These are phyloP conservation scores for Gymnocypris eckloni DNA, from an alignment of 2,797 vertebrate species.

Conservation along the genomic window DNA sequence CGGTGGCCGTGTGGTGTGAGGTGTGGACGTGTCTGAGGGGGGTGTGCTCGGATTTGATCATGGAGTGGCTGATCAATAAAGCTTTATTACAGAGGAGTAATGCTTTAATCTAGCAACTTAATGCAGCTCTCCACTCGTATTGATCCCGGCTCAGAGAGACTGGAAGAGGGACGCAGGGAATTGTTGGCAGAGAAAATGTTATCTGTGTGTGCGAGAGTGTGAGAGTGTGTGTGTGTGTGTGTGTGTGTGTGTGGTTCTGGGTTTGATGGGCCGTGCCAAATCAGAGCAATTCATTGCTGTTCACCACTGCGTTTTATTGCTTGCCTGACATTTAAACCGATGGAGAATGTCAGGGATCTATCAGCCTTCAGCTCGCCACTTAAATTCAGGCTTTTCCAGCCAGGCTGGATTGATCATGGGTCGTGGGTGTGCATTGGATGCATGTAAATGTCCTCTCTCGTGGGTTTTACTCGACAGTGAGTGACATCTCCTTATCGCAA, in stretches of 20 bases:
- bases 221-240: too few relatives aligned
- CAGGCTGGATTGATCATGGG: slow-evolving; percentile 20
- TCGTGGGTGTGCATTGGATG: slow-evolving; percentile 38
- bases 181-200: slow-evolving; percentile 47
- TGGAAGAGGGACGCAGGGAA: slow-evolving; percentile 16
- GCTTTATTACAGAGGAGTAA: slow-evolving; percentile 79
- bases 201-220: slow-evolving; percentile 25
- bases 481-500: slow-evolving; percentile 29
- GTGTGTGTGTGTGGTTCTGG: slow-evolving; percentile 60
- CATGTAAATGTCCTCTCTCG: slow-evolving; percentile 50
- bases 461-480: slow-evolving; percentile 26
- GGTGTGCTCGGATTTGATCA: slow-evolving; percentile 33
- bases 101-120: slow-evolving; percentile 81
- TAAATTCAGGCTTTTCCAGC: slow-evolving; percentile 3
- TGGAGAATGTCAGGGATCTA: slow-evolving; percentile 59
- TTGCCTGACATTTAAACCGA: slow-evolving; percentile 75
- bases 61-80: slow-evolving; percentile 72
- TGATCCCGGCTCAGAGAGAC: slow-evolving; percentile 69
- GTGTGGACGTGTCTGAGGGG: slow-evolving; percentile 7
- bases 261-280: slow-evolving; percentile 70
- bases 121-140: slow-evolving; percentile 79
- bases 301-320: slow-evolving; percentile 69
- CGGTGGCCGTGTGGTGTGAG: background rate
- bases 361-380: slow-evolving; percentile 41
- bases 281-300: slow-evolving; percentile 65